phyloP scores from a whole-genome alignment of 2,113 vertebrate species.

The Neodon shergylaensis region DNA sequence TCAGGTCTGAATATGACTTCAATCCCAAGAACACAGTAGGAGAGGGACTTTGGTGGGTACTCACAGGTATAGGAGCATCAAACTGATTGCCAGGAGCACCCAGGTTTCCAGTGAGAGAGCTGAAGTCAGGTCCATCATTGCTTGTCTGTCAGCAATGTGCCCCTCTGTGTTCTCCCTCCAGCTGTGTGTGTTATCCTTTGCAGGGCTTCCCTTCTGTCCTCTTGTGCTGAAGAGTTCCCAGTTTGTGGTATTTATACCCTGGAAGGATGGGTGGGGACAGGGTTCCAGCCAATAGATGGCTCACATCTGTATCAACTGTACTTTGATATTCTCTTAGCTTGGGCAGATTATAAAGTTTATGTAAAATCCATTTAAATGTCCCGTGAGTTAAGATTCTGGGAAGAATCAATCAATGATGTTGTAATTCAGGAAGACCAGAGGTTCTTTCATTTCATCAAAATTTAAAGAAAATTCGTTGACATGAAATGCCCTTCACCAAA shows the following conservation, averaged over 20 bases:
- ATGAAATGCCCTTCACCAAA: not conserved
- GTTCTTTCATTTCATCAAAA: not conserved
- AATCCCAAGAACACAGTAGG: not conserved
- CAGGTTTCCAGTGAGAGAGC: not conserved
- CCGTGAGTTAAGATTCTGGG: not conserved
- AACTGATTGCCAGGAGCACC: not conserved
- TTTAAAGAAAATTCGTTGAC: not conserved
- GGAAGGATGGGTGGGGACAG: too few relatives aligned
- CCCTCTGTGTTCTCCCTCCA: not conserved
- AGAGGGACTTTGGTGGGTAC: not conserved
- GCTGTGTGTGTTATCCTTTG: not conserved
- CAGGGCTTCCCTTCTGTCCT: not conserved
- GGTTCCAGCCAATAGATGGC: not conserved
- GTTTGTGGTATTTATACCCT: not conserved
- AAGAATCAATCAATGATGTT: not conserved
- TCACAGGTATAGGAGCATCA: not conserved
- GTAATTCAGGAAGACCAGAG: not conserved
- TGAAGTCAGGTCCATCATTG: not conserved
- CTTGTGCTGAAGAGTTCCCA: not conserved
- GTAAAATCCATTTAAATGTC: not conserved
- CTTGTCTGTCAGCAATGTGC: not conserved
- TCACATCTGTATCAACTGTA: fast-evolving
- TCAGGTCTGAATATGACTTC: not conserved
- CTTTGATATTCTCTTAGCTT: not conserved
- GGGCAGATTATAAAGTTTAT: not conserved